Evolutionary conservation across 2,888 invertebrate genomes (phyloP).

Genomic region (Dichetophora obliterata): DNA sequence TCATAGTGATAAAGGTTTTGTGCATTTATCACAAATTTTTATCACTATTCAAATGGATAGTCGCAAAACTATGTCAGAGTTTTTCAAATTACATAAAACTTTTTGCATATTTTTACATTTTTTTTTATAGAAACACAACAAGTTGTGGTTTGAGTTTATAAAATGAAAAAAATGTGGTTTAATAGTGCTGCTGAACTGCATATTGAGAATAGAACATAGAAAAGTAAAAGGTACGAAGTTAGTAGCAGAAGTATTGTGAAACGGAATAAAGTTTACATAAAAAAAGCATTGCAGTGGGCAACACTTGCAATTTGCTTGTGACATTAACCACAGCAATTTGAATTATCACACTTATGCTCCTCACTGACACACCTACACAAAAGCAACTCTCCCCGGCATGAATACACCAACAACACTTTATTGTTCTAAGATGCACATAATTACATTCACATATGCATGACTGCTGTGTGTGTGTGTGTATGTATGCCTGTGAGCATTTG

Average conservation of each 20-base stretch:
- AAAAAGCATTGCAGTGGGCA: slow-evolving; percentile 22
- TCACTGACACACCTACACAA: slow-evolving; percentile 18
- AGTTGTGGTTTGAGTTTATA: background rate
- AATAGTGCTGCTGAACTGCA: too few relatives aligned
- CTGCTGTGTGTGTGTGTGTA: background rate
- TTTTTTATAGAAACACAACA: background rate
- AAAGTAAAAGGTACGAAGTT: slow-evolving; percentile 8
- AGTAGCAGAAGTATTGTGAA: background rate
- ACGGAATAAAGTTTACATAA: too few relatives aligned
- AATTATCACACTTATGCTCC: slow-evolving; percentile 44
- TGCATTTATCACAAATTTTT: background rate
- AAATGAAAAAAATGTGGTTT: slow-evolving; percentile 2
- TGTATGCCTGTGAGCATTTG: background rate
- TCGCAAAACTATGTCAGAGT: too few relatives aligned
- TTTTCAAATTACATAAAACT: slow-evolving; percentile 13
- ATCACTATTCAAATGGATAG: background rate
- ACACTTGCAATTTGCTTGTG: slow-evolving; percentile 51
- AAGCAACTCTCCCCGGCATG: background rate
- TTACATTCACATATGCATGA: slow-evolving; percentile 8
- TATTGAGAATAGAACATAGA: background rate
- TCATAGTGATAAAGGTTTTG: too few relatives aligned
- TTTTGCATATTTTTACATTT: slow-evolving; percentile 16
- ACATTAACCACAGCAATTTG: slow-evolving; percentile 53
- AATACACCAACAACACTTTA: slow-evolving; percentile 8
- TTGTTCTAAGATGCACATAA: slow-evolving; percentile 13